Percentiles rank a stretch among this genome's conserved stretches.
These are phyloP conservation scores for Apocheima hispidaria DNA, from an alignment of 2,888 invertebrate genomes.

Conservation along the genomic window DNA sequence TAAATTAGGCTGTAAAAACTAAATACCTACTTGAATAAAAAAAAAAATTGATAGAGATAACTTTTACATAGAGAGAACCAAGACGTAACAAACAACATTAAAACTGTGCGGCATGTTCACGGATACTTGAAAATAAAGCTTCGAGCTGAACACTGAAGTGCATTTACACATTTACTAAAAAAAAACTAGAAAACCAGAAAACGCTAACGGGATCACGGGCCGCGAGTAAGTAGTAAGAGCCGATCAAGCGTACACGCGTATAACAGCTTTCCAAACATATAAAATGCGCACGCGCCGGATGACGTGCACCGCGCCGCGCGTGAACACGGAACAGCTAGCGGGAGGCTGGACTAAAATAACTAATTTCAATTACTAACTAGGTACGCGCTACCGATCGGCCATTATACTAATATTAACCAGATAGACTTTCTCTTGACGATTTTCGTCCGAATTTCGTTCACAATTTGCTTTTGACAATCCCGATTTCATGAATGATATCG, in stretches of 20 bases:
- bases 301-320: constrained; percentile 28
- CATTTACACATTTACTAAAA: background rate
- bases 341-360: constrained; percentile 14
- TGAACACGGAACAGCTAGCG: constrained; percentile 34
- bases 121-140: background rate
- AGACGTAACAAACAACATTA: too few species aligned
- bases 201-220: constrained; percentile 16
- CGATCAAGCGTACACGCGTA: constrained; percentile 51
- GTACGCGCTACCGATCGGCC: background rate
- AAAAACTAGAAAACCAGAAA: constrained; percentile 11
- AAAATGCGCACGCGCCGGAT: constrained; percentile 25
- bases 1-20: too few species aligned
- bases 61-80: too few species aligned
- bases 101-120: background rate
- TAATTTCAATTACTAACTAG: constrained; percentile 17
- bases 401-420: background rate
- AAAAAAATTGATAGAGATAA: too few species aligned
- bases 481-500: background rate
- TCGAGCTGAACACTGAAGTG: too few species aligned
- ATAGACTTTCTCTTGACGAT: background rate
- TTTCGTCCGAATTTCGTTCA: background rate
- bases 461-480: background rate
- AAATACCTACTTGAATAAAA: too few species aligned
- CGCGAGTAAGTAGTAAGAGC: constrained; percentile 35
- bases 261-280: constrained; percentile 56